These are phyloP conservation scores for Campoletis sonorensis DNA, from an alignment of 1,140 invertebrate genomes.

Conservation along the genomic window DNA sequence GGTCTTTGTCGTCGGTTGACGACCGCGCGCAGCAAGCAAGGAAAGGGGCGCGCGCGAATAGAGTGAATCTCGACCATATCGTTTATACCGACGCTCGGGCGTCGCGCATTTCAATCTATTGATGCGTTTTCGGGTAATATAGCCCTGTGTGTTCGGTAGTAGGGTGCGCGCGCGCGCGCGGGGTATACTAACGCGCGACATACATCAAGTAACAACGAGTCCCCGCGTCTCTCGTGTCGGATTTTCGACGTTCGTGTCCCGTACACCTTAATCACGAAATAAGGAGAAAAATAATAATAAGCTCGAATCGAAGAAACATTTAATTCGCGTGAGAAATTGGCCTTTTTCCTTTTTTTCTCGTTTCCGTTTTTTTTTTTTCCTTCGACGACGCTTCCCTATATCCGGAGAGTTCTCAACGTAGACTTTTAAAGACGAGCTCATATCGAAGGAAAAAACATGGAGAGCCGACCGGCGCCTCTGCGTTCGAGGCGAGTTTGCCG, in stretches of 20 bases:
- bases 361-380: too few relatives aligned
- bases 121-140: constrained; percentile 7
- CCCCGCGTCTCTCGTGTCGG: constrained; percentile 7
- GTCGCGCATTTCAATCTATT: constrained; percentile 7
- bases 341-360: too few relatives aligned
- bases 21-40: constrained; percentile 1
- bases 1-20: constrained; percentile 10
- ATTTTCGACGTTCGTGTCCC: neutral
- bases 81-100: constrained; percentile 9
- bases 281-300: too few relatives aligned
- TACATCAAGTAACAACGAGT: neutral
- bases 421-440: neutral
- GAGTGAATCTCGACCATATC: neutral
- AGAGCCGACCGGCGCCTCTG: constrained; percentile 79
- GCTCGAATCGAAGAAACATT: too few relatives aligned
- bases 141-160: neutral
- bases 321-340: too few relatives aligned
- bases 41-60: constrained; percentile 1
- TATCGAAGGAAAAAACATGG: constrained; percentile 73
- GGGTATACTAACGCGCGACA: neutral
- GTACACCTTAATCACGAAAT: too few relatives aligned
- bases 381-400: too few relatives aligned
- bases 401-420: neutral
- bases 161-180: neutral
- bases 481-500: constrained; percentile 82